Percentiles rank a stretch among this genome's conserved stretches.
Evolutionary conservation across 2,797 vertebrate genomes (phyloP).

Genomic region (Acrocephalus scirpaceus): DNA sequence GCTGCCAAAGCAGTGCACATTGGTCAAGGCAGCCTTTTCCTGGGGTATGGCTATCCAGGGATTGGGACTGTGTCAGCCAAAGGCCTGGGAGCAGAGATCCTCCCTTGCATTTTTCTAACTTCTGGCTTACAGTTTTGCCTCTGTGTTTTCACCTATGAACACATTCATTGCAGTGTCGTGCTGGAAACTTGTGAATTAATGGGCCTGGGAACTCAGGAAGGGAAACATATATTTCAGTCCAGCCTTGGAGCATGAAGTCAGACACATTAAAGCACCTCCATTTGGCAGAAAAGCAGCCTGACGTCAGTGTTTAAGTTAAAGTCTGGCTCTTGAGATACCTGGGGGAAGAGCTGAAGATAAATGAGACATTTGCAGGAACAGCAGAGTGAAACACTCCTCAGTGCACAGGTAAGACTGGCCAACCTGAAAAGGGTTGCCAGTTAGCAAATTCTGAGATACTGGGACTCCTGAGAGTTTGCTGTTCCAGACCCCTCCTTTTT

Average conservation of each 20-base stretch:
- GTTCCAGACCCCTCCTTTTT: not conserved
- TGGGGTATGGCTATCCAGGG: accelerated
- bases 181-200: not conserved
- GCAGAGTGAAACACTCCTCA: not conserved
- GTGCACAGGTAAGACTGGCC: not conserved
- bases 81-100: not conserved
- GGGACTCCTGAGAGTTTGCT: not conserved
- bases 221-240: not conserved
- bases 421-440: not conserved
- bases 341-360: not conserved
- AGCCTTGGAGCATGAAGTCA: not conserved
- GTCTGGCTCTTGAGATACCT: not conserved
- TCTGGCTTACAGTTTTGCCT: not conserved
- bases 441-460: not conserved
- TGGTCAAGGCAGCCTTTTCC: not conserved
- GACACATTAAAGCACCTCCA: not conserved
- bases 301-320: not conserved
- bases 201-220: not conserved
- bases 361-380: not conserved
- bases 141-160: not conserved
- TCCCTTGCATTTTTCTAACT: not conserved
- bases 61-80: not conserved
- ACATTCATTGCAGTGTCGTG: accelerated
- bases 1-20: accelerated
- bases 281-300: not conserved